These are phyloP conservation scores for Acestrorhynchus altus DNA, from an alignment of 2,797 vertebrate genomes.

Conservation along the genomic window DNA sequence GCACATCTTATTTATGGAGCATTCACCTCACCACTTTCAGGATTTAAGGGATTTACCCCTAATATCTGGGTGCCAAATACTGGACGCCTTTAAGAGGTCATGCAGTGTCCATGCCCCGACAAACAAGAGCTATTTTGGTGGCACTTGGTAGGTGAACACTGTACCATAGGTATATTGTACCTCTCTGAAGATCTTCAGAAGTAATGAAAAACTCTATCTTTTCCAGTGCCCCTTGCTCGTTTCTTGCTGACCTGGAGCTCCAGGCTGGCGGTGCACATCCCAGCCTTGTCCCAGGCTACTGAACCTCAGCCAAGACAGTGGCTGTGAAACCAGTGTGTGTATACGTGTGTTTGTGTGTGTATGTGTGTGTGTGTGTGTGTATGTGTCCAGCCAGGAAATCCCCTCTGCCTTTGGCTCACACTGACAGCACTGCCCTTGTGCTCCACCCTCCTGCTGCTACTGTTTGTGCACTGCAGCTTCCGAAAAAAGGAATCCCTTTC, in stretches of 20 bases:
- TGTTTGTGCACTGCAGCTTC: constrained; percentile 2
- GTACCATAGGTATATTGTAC: too few species aligned
- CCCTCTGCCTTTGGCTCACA: constrained; percentile 24
- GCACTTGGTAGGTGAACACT: too few species aligned
- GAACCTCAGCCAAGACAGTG: background rate
- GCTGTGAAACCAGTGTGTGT: constrained; percentile 4
- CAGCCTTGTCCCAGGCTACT: background rate
- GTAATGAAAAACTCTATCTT: too few species aligned
- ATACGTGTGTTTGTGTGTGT: constrained; percentile 8
- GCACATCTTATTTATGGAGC: too few species aligned
- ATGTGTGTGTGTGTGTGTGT: background rate
- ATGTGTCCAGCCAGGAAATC: constrained; percentile 31
- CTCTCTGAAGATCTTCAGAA: too few species aligned
- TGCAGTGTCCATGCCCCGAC: too few species aligned
- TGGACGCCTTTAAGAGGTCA: too few species aligned
- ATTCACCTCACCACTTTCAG: too few species aligned
- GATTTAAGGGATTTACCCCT: too few species aligned
- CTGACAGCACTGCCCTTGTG: constrained; percentile 4
- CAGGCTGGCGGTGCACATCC: background rate
- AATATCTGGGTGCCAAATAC: too few species aligned
- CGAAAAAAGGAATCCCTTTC: background rate
- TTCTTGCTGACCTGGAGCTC: background rate
- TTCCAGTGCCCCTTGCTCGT: background rate
- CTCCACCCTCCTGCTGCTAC: constrained; percentile 1
- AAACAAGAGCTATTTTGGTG: too few species aligned